These are phyloP conservation scores for Cacatua alba DNA, from an alignment of 2,113 vertebrate species.

Conservation along the genomic window DNA sequence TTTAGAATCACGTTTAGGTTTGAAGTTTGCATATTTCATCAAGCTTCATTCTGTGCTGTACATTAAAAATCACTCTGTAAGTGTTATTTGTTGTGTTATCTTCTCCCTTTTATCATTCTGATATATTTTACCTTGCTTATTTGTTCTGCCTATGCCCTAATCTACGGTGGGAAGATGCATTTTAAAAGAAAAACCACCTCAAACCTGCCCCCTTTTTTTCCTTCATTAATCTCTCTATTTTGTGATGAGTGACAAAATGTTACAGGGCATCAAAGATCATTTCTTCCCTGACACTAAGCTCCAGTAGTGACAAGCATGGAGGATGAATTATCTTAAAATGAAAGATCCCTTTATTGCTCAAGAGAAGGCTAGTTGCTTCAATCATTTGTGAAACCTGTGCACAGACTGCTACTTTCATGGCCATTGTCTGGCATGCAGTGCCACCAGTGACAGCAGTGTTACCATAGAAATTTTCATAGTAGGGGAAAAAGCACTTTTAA, in stretches of 20 bases:
- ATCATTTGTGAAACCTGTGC: neutral
- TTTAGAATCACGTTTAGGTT: neutral
- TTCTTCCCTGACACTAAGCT: neutral
- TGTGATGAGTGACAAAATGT: neutral
- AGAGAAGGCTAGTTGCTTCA: neutral
- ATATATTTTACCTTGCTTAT: neutral
- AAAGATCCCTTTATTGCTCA: neutral
- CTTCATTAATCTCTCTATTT: constrained; percentile 8
- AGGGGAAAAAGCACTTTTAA: neutral
- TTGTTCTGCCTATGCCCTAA: neutral
- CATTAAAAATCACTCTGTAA: neutral
- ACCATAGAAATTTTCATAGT: neutral
- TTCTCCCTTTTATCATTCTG: neutral
- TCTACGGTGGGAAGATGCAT: neutral
- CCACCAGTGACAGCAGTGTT: neutral
- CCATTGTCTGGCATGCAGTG: neutral
- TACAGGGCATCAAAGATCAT: neutral
- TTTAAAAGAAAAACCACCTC: neutral
- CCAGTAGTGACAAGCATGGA: neutral
- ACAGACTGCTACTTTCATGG: neutral
- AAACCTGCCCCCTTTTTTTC: accelerated
- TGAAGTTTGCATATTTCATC: constrained; percentile 37
- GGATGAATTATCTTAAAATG: neutral
- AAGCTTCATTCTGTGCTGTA: neutral
- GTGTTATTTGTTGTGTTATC: neutral